Evolutionary conservation across 2,797 vertebrate genomes (phyloP).

Genomic region (Coregonus suidteri): DNA sequence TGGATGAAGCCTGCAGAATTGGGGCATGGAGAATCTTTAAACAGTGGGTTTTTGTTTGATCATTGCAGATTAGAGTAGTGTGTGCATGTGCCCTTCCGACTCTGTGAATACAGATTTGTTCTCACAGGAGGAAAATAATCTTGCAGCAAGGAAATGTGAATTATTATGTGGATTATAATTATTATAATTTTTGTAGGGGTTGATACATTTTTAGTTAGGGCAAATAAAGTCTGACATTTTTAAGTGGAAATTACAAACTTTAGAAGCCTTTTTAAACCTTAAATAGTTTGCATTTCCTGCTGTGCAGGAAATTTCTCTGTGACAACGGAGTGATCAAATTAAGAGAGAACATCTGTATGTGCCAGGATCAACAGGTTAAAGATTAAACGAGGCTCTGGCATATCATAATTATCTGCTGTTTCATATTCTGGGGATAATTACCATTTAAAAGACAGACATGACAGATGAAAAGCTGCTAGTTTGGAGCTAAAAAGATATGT

Average conservation of each 20-base stretch:
- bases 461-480: constrained; percentile 1
- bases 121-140: too few relatives aligned
- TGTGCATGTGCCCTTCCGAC: background rate
- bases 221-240: too few relatives aligned
- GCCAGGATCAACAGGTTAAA: constrained; percentile 23
- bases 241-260: too few relatives aligned
- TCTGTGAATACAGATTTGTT: background rate
- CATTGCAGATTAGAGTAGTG: background rate
- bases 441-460: constrained; percentile 22
- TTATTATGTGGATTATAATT: too few relatives aligned
- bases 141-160: too few relatives aligned
- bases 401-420: constrained; percentile 1
- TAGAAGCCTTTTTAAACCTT: too few relatives aligned
- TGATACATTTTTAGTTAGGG: too few relatives aligned
- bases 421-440: constrained; percentile 25
- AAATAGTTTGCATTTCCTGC: too few relatives aligned
- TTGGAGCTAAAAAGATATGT: background rate
- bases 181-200: too few relatives aligned
- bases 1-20: background rate
- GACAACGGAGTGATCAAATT: too few relatives aligned
- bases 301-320: too few relatives aligned
- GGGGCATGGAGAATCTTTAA: background rate
- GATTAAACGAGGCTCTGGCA: constrained; percentile 26
- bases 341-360: background rate
- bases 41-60: background rate